Evolutionary conservation across 2,888 invertebrate species (phyloP).

Genomic region (Zygogramma bicolorata): DNA sequence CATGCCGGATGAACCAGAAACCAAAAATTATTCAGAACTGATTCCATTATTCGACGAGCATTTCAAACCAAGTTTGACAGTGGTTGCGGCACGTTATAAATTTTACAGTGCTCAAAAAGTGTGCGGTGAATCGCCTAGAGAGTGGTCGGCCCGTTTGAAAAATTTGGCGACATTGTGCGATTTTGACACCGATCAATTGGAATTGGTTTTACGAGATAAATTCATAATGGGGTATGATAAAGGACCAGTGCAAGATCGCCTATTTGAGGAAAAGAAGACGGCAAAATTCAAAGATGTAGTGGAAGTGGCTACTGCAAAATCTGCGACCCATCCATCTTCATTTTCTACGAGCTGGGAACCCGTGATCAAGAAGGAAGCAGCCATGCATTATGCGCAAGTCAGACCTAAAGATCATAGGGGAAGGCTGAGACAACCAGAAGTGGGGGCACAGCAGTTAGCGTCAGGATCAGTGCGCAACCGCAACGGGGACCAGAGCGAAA

Average conservation of each 20-base stretch:
- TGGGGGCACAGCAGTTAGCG: not conserved
- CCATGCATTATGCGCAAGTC: not conserved
- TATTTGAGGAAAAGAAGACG: slow-evolving; percentile 20
- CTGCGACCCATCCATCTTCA: not conserved
- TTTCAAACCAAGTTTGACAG: slow-evolving; percentile 15
- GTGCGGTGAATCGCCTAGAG: slow-evolving; percentile 16
- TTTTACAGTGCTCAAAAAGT: slow-evolving; percentile 22
- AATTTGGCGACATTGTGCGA: not conserved
- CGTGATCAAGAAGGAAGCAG: not conserved
- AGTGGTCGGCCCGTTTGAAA: slow-evolving; percentile 4
- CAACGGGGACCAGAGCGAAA: not conserved
- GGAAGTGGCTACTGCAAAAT: slow-evolving; percentile 1
- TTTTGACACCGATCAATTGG: not conserved
- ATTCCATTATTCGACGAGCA: not conserved
- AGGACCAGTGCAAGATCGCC: slow-evolving; percentile 20
- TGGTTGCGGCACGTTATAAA: slow-evolving; percentile 18
- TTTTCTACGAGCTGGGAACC: not conserved
- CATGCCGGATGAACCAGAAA: slow-evolving; percentile 7
- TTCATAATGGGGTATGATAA: slow-evolving; percentile 28
- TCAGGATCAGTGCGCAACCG: not conserved
- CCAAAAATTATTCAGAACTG: slow-evolving; percentile 1
- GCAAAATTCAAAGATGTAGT: slow-evolving; percentile 1
- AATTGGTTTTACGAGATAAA: slow-evolving; percentile 2
- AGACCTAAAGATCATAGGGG: too few species aligned
- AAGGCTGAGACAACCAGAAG: not conserved